phyloP scores from a whole-genome alignment of 2,797 vertebrate genomes.

The Limnodromus scolopaceus region DNA sequence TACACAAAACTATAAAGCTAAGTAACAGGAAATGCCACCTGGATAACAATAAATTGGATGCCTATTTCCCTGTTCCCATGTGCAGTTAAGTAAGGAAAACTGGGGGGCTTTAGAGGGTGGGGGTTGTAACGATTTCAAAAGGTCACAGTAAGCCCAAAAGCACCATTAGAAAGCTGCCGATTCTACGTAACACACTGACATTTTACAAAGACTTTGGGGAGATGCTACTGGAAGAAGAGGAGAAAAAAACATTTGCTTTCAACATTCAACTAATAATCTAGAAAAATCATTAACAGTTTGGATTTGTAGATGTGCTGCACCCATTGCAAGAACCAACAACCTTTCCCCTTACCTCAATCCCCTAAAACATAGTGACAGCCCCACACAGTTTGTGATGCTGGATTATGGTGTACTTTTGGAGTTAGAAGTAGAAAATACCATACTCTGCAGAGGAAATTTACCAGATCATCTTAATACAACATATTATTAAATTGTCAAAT shows the following conservation, averaged over 20 bases:
- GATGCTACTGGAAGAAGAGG: neutral
- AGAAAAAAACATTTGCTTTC: neutral
- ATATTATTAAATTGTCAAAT: neutral
- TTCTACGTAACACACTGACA: slow-evolving; percentile 29
- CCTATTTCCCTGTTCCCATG: neutral
- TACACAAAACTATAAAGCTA: slow-evolving; percentile 35
- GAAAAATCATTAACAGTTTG: neutral
- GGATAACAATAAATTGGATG: slow-evolving; percentile 36
- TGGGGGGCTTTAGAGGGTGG: no score
- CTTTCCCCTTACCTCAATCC: neutral
- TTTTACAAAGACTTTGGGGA: slow-evolving; percentile 36
- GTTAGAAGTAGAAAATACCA: neutral
- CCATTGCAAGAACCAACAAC: neutral
- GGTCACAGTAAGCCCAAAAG: slow-evolving; percentile 23
- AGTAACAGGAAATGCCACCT: slow-evolving; percentile 57
- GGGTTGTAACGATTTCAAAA: slow-evolving; percentile 42
- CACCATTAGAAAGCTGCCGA: neutral
- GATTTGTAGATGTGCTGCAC: neutral
- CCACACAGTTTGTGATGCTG: neutral
- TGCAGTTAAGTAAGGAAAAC: neutral
- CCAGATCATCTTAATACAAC: neutral
- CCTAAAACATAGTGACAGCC: neutral
- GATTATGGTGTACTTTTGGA: neutral
- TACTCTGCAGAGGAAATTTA: neutral
- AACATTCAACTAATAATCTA: neutral